Conservation (phyloP, 2,113 vertebrate species). For the Drymodes brunneopygia region DNA sequence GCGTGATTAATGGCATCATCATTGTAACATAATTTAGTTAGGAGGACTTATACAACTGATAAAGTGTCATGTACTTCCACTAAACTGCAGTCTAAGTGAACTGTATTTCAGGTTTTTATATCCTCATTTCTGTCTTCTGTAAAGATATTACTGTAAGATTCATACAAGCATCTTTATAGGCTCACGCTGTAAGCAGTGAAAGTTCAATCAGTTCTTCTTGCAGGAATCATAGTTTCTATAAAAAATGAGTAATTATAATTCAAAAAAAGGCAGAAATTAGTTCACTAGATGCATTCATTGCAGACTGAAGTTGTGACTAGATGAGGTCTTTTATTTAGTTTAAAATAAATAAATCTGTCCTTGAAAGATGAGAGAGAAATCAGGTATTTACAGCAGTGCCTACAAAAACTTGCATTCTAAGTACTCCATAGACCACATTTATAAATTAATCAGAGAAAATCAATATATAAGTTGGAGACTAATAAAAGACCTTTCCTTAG, state of each 20-base stretch:
- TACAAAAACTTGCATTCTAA: not conserved
- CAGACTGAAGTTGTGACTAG: constrained; percentile 14
- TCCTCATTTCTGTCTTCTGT: constrained; percentile 59
- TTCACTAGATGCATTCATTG: constrained; percentile 37
- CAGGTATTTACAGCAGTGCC: not conserved
- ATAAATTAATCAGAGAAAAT: not conserved
- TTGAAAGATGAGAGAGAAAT: not conserved
- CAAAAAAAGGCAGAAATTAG: constrained; percentile 42
- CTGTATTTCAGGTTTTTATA: constrained; percentile 65
- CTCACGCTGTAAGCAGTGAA: constrained; percentile 30
- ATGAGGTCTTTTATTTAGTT: constrained; percentile 38
- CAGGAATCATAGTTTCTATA: constrained; percentile 48
- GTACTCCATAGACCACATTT: not conserved
- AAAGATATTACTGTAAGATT: constrained; percentile 57
- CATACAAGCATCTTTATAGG: constrained; percentile 55
- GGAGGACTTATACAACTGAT: constrained; percentile 60
- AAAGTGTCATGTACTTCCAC: constrained; percentile 59
- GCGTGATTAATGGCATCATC: constrained; percentile 60
- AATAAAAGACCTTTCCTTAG: not conserved
- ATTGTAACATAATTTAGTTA: constrained; percentile 67
- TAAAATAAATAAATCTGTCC: not conserved
- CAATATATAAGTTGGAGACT: not conserved
- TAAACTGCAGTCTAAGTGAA: constrained; percentile 64
- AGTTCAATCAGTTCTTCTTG: constrained; percentile 61
- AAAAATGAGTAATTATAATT: constrained; percentile 45